These are phyloP conservation scores for Cathartes aura DNA, from an alignment of 2,113 vertebrate genomes.

Conservation along the genomic window DNA sequence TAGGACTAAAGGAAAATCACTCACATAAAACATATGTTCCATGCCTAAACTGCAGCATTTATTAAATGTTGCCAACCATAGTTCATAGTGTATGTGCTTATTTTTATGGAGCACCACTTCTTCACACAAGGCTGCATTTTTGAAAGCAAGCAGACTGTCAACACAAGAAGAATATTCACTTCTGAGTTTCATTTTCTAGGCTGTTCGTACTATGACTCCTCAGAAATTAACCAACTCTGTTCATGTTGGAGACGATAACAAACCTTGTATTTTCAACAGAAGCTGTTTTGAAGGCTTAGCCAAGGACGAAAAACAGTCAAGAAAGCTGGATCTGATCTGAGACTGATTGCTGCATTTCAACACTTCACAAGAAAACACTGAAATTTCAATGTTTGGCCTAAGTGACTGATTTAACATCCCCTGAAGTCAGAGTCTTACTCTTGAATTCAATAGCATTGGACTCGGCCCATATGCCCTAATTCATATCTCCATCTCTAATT, in stretches of 20 bases:
- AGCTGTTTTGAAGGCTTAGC: background rate
- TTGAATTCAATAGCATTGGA: background rate
- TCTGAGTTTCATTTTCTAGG: slow-evolving; percentile 3
- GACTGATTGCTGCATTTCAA: background rate
- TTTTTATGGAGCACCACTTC: background rate
- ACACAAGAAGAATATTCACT: background rate
- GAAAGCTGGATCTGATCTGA: background rate
- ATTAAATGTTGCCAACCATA: background rate
- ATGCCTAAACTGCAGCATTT: background rate
- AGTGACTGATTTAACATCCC: background rate
- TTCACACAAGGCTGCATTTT: background rate
- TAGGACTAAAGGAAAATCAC: background rate
- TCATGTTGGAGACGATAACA: background rate
- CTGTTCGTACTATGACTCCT: background rate
- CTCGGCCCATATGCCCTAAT: background rate
- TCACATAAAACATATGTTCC: background rate
- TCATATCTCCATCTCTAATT: background rate
- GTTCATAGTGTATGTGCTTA: background rate
- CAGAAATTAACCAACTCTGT: background rate
- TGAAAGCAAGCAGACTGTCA: background rate
- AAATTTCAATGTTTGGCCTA: background rate
- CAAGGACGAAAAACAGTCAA: background rate
- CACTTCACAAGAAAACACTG: background rate
- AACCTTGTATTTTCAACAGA: background rate
- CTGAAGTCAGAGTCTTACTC: background rate